Percentiles rank a stretch among this genome's conserved stretches.
Conservation (phyloP, 2,888 invertebrate genomes). For the Hyposoter didymator region DNA sequence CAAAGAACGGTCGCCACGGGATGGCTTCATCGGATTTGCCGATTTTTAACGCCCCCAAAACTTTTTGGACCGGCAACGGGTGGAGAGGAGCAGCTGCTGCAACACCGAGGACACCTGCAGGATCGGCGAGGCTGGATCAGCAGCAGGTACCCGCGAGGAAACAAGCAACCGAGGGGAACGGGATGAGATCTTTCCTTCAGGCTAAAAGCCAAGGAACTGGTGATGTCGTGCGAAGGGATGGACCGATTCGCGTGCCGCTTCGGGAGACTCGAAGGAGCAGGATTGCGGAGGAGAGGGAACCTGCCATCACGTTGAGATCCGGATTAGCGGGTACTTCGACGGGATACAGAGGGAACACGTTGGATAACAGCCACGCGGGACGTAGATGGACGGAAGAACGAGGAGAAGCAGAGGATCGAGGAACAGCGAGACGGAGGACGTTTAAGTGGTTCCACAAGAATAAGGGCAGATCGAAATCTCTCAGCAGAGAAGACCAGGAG, state of each 20-base stretch:
- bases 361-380: slow-evolving; percentile 15
- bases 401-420: background rate
- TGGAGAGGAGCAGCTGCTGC: slow-evolving; percentile 53
- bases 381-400: background rate
- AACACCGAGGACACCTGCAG: slow-evolving; percentile 46
- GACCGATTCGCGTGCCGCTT: slow-evolving; percentile 47
- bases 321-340: slow-evolving; percentile 42
- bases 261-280: slow-evolving; percentile 11
- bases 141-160: slow-evolving; percentile 61
- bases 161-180: slow-evolving; percentile 20
- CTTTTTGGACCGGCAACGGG: slow-evolving; percentile 15
- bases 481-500: background rate
- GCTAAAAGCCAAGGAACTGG: slow-evolving; percentile 49
- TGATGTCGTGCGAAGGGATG: slow-evolving; percentile 10
- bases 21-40: background rate
- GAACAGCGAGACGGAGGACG: background rate
- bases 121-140: slow-evolving; percentile 40
- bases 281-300: slow-evolving; percentile 30
- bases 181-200: slow-evolving; percentile 10
- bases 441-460: slow-evolving; percentile 3
- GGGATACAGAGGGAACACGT: slow-evolving; percentile 22
- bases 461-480: background rate
- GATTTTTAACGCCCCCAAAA: slow-evolving; percentile 7
- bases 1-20: slow-evolving; percentile 2
- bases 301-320: slow-evolving; percentile 20